Evolutionary conservation across 2,797 vertebrate species (phyloP).

Genomic region (Macropus fuliginosus): DNA sequence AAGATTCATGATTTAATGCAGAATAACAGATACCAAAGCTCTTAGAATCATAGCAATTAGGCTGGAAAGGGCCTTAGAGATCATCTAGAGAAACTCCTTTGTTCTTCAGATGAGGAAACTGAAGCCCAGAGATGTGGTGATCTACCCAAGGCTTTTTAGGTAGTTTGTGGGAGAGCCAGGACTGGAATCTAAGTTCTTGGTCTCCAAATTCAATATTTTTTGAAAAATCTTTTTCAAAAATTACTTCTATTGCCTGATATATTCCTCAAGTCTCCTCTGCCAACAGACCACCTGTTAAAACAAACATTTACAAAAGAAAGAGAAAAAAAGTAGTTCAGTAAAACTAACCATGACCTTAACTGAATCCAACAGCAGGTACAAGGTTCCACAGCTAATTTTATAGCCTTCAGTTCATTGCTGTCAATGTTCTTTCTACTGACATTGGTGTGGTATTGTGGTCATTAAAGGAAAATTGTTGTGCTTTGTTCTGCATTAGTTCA

Average conservation of each 20-base stretch:
- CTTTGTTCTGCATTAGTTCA: neutral
- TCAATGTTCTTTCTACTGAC: neutral
- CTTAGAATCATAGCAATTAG: neutral
- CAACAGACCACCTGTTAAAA: neutral
- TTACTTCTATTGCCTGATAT: neutral
- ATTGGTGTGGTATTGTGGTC: neutral
- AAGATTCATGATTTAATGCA: conserved; percentile 18
- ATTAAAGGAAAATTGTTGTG: neutral
- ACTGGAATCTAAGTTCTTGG: neutral
- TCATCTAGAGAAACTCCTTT: neutral
- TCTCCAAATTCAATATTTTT: neutral
- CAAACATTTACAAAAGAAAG: too few relatives aligned
- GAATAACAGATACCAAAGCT: conserved; percentile 9
- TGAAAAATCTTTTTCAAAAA: neutral
- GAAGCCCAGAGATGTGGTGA: neutral
- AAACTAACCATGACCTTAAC: too few relatives aligned
- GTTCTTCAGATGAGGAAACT: neutral
- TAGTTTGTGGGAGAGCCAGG: neutral
- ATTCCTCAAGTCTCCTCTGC: neutral
- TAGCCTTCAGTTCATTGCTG: neutral
- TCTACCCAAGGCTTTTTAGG: too few relatives aligned
- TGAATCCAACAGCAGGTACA: neutral
- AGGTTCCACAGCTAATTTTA: neutral
- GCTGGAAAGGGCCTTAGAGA: neutral
- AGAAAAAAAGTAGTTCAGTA: too few relatives aligned